Evolutionary conservation across 2,113 vertebrate species (phyloP), one percentile per base, ranked within the genome.

Genomic region (Tringa solitaria): DNA sequence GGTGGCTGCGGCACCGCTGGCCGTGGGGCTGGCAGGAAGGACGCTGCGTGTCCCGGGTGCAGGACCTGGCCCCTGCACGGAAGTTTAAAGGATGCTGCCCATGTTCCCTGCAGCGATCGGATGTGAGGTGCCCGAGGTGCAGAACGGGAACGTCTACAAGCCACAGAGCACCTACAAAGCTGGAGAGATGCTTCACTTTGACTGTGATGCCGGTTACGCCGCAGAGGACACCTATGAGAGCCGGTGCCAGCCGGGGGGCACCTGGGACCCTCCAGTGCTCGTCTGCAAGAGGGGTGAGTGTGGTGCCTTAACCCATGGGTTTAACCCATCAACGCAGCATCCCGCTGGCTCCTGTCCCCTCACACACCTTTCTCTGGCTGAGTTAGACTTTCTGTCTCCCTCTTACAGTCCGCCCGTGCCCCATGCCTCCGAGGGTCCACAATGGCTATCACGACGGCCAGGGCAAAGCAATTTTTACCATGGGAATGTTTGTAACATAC

Each of bases 201-300:
- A 1, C 51, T 96, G 95, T 0, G 0, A 83, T 0, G 0, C 17
- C 0, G 93, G 76, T 14, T 72, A 86, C 0, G 4, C 56, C 0
- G 2, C 84, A 22, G 86, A 92, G 21, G 32, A 0, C 74, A 2
- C 8, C 7, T 9, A 60, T 0, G 33, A 87, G 86, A 1, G 19
- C 24, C 74, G 0, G 74, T 96, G 95, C 86, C 82, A 60, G 50
- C 91, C 89, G 0, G 95, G 95, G 35, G 95, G 95, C 0, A 19
- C 1, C n/a, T 96, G 95, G 95, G 64, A 96, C 14, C 95, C 91
- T 0, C 73, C 82, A 0, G 5, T 1, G 64, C 93, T 68, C 10
- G 1, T 5, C n/a, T 96, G 95, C 2, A 6, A 50, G 6, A 68
- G 6, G 24, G 46, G 95, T 95, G 91, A 93, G 95, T 51, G 80